Evolutionary conservation across 2,113 vertebrate species (phyloP).

Genomic region (Butorides virescens): DNA sequence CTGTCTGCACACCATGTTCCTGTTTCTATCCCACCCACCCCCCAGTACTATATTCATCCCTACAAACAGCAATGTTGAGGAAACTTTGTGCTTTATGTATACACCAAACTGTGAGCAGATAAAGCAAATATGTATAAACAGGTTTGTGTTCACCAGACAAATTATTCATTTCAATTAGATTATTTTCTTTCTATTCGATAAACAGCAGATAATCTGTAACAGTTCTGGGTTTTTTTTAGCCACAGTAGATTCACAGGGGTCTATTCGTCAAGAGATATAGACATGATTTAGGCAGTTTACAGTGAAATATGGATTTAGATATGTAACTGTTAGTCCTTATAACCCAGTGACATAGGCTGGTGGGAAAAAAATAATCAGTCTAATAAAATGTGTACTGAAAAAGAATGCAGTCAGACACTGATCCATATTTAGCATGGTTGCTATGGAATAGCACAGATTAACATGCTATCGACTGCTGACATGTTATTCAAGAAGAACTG

Average conservation of each 20-base stretch:
- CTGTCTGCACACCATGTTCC: background rate
- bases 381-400: background rate
- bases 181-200: background rate
- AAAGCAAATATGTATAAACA: background rate
- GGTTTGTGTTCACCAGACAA: background rate
- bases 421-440: slow-evolving; percentile 31
- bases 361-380: background rate
- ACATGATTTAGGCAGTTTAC: background rate
- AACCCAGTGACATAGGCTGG: background rate
- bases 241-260: background rate
- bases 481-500: background rate
- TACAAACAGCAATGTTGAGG: background rate
- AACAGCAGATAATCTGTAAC: background rate
- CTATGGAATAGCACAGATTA: slow-evolving; percentile 7
- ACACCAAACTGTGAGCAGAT: background rate
- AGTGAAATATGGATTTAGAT: background rate
- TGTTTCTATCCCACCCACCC: background rate
- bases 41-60: background rate
- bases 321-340: background rate
- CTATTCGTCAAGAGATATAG: background rate
- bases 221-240: background rate
- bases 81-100: background rate
- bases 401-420: background rate
- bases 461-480: background rate
- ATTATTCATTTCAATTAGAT: background rate